A percentile compares a stretch with the other conserved stretches of the same genome.
Conservation (phyloP, 2,888 invertebrate species). For the Danaus chrysippus region DNA sequence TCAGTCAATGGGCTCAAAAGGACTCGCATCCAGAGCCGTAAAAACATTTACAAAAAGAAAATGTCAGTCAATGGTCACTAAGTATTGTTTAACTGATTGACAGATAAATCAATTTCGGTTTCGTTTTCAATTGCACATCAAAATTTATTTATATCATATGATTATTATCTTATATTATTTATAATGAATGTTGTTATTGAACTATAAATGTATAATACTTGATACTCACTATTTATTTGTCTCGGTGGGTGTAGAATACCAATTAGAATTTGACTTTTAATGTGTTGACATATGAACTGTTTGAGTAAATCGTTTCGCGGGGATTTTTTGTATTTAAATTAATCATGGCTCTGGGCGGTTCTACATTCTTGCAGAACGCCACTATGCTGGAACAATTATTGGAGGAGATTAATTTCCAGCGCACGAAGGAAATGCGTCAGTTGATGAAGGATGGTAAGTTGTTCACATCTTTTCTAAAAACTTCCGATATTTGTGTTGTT, state of each 20-base stretch:
- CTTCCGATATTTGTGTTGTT: background rate
- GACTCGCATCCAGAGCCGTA: background rate
- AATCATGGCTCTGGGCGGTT: slow-evolving; percentile 64
- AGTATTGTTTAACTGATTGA: slow-evolving; percentile 10
- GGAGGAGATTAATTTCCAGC: slow-evolving; percentile 95
- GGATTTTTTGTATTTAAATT: slow-evolving; percentile 18
- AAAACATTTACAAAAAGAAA: background rate
- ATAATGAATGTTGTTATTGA: background rate
- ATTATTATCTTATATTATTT: background rate
- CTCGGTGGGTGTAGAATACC: background rate
- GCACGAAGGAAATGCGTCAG: slow-evolving; percentile 94
- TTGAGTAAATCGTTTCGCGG: slow-evolving; percentile 28
- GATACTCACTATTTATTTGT: too few species aligned
- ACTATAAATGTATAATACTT: too few species aligned
- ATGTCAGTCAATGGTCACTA: background rate
- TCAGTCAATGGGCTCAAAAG: background rate
- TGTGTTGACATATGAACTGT: slow-evolving; percentile 39
- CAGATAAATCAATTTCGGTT: slow-evolving; percentile 21
- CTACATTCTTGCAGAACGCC: slow-evolving; percentile 66
- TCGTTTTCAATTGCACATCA: slow-evolving; percentile 8
- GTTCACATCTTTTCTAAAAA: slow-evolving; percentile 27
- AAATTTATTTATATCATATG: background rate
- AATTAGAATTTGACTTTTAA: slow-evolving; percentile 14
- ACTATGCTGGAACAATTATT: slow-evolving; percentile 91
- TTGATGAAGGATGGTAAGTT: slow-evolving; percentile 90